Evolutionary conservation across 2,113 vertebrate genomes (phyloP).

Genomic region (Esox niger): DNA sequence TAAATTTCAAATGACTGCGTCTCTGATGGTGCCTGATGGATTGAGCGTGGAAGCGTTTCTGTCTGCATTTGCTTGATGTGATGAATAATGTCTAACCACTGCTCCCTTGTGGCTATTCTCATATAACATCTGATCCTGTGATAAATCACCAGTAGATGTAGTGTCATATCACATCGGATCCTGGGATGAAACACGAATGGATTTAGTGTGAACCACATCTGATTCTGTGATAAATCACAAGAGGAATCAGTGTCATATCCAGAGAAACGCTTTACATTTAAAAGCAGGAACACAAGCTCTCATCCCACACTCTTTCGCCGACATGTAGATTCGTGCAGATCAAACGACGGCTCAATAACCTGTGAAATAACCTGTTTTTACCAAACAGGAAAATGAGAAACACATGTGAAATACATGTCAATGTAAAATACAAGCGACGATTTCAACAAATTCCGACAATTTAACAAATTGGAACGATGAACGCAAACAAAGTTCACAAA

Average conservation of each 20-base stretch:
- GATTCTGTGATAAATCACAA: background rate
- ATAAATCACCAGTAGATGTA: background rate
- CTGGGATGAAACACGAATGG: too few relatives aligned
- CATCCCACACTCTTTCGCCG: too few relatives aligned
- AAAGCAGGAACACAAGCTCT: background rate
- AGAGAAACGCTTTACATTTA: background rate
- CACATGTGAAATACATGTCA: too few relatives aligned
- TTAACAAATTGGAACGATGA: too few relatives aligned
- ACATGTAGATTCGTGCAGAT: too few relatives aligned
- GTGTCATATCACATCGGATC: background rate
- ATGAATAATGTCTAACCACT: constrained; percentile 55
- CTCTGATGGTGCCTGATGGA: background rate
- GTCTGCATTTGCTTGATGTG: constrained; percentile 16
- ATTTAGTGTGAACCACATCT: background rate
- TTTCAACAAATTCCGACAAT: too few relatives aligned
- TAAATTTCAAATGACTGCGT: background rate
- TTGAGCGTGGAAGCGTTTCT: constrained; percentile 10
- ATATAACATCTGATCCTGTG: background rate
- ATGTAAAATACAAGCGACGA: too few relatives aligned
- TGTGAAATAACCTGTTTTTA: too few relatives aligned
- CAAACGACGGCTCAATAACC: too few relatives aligned
- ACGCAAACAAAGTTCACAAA: too few relatives aligned
- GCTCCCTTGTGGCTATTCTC: constrained; percentile 60
- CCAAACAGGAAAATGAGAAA: too few relatives aligned
- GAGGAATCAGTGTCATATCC: background rate